These are phyloP conservation scores for Spodoptera exigua DNA, from an alignment of 2,888 invertebrate genomes.

Conservation along the genomic window DNA sequence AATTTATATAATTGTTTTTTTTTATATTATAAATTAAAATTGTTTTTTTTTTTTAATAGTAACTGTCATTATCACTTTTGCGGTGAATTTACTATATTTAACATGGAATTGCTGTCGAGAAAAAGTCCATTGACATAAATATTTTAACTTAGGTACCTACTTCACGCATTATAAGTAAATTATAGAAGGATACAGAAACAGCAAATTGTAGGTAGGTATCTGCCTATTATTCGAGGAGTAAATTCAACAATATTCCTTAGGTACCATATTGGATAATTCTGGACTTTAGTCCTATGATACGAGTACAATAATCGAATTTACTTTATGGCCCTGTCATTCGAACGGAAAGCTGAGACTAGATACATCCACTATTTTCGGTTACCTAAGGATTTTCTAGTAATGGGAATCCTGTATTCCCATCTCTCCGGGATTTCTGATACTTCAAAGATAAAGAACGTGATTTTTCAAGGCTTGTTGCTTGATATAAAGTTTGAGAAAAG, in stretches of 20 bases:
- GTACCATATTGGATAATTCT: background rate
- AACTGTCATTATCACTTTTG: too few species aligned
- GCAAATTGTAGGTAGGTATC: too few species aligned
- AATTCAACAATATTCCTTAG: background rate
- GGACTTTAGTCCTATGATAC: background rate
- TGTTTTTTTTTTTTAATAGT: too few species aligned
- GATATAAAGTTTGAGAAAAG: background rate
- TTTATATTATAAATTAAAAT: too few species aligned
- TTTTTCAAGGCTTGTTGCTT: conserved; percentile 6
- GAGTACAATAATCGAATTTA: background rate
- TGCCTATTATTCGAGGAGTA: too few species aligned
- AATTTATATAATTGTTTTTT: too few species aligned
- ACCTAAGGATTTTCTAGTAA: conserved; percentile 29
- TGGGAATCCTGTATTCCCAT: conserved; percentile 28
- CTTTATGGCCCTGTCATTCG: background rate
- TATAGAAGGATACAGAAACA: too few species aligned
- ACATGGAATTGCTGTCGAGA: too few species aligned
- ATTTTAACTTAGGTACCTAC: too few species aligned
- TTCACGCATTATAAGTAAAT: too few species aligned
- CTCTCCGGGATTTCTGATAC: conserved; percentile 20
- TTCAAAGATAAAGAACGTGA: conserved; percentile 25
- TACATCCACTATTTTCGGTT: conserved; percentile 24
- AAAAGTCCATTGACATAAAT: too few species aligned
- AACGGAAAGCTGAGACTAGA: background rate
- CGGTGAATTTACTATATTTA: too few species aligned